A percentile compares a stretch with the other conserved stretches of the same genome.
phyloP scores from a whole-genome alignment of 2,113 vertebrate genomes.

The Galemys pyrenaicus region DNA sequence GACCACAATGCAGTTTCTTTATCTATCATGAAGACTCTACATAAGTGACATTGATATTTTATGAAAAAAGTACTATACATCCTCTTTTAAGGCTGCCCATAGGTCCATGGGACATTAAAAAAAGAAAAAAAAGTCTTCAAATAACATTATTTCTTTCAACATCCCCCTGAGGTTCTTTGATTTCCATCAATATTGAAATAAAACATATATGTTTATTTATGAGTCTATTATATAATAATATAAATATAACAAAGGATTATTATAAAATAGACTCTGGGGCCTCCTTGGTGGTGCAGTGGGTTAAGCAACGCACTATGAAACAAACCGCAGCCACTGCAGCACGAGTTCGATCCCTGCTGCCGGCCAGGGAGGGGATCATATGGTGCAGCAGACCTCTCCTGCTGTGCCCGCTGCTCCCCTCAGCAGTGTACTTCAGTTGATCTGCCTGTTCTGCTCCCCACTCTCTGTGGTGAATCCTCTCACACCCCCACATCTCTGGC shows the following conservation, averaged over 20 bases:
- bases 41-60: neutral
- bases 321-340: no score
- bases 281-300: no score
- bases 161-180: neutral
- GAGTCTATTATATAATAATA: neutral
- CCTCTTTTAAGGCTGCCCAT: neutral
- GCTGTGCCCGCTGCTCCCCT: no score
- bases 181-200: neutral
- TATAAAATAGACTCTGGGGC: no score
- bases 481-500: no score
- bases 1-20: neutral
- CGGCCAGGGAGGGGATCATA: no score
- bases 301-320: no score
- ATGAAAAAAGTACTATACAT: neutral
- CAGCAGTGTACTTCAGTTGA: no score
- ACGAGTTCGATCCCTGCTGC: no score
- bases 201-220: neutral
- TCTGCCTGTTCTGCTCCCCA: no score
- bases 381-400: no score
- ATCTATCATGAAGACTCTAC: constrained; percentile 1
- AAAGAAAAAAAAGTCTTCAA: neutral
- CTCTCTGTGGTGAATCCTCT: no score
- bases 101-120: neutral
- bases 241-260: neutral
- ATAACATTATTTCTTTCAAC: neutral